phyloP scores from a whole-genome alignment of 2,797 vertebrate genomes.

The Enteromius afrohamiltoni region DNA sequence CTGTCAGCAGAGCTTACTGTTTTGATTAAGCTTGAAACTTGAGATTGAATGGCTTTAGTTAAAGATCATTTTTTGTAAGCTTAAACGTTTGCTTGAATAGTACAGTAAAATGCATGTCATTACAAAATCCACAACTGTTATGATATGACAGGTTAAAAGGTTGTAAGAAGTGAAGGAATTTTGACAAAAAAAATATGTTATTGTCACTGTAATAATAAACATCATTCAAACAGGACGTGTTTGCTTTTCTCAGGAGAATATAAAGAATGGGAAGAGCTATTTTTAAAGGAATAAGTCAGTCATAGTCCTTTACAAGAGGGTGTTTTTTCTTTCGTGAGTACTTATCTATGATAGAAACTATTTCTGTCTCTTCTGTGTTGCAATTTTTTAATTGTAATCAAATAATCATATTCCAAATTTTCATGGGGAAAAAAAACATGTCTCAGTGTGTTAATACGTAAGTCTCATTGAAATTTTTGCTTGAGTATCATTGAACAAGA shows the following conservation, averaged over 20 bases:
- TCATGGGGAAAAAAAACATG: not conserved
- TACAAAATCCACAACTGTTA: not conserved
- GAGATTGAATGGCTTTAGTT: constrained; percentile 27
- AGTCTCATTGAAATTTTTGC: not conserved
- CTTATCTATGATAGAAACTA: not conserved
- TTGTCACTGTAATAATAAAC: constrained; percentile 43
- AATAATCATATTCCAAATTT: not conserved
- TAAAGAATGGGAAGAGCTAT: constrained; percentile 32
- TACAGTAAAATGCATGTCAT: constrained; percentile 26
- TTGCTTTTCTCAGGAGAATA: constrained; percentile 35
- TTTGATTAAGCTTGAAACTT: constrained; percentile 44
- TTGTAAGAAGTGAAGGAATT: constrained; percentile 6
- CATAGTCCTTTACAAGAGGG: not conserved
- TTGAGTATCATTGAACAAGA: not conserved
- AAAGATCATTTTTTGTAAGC: not conserved
- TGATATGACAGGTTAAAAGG: constrained; percentile 5
- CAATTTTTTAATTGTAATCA: not conserved
- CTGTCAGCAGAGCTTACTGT: constrained; percentile 31
- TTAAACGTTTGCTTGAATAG: not conserved
- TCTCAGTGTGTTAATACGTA: no score
- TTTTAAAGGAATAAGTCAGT: constrained; percentile 1
- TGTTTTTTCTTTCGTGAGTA: not conserved
- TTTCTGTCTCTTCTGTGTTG: not conserved
- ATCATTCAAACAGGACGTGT: constrained; percentile 42
- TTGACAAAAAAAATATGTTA: not conserved